phyloP scores from a whole-genome alignment of 2,797 vertebrate species.

The Lutjanus argentimaculatus region DNA sequence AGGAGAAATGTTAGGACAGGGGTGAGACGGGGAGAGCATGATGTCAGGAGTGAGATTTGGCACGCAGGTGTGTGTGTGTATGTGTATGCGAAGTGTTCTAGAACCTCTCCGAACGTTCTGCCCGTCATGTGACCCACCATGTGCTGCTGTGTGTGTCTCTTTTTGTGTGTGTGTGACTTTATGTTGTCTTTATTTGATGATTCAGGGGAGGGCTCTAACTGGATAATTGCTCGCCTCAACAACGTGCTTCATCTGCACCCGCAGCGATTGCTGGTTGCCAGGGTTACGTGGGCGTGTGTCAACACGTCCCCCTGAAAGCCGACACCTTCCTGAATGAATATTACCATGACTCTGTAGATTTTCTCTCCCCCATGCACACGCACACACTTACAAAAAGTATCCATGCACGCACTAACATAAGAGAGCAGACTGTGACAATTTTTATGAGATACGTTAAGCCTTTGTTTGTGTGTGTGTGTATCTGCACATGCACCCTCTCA shows the following conservation, averaged over 20 bases:
- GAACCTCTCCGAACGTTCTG: slow-evolving; percentile 30
- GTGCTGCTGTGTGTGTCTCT: slow-evolving; percentile 18
- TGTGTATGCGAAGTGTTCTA: slow-evolving; percentile 35
- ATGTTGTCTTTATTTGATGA: slow-evolving; percentile 68
- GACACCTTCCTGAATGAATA: slow-evolving; percentile 82
- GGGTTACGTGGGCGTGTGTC: slow-evolving; percentile 84
- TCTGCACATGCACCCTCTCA: slow-evolving; percentile 2
- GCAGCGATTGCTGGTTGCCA: slow-evolving; percentile 80
- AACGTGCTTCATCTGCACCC: slow-evolving; percentile 80
- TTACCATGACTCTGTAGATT: slow-evolving; percentile 74
- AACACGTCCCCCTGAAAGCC: slow-evolving; percentile 77
- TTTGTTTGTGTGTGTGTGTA: slow-evolving; percentile 16
- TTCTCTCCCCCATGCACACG: slow-evolving; percentile 20
- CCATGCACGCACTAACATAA: slow-evolving; percentile 13
- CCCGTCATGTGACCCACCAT: slow-evolving; percentile 31
- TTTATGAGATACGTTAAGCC: slow-evolving; percentile 10
- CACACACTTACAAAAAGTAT: slow-evolving; percentile 9
- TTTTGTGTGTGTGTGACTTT: slow-evolving; percentile 47
- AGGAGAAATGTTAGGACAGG: slow-evolving; percentile 16
- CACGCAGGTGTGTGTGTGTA: slow-evolving; percentile 8
- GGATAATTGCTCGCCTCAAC: slow-evolving; percentile 84
- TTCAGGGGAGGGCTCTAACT: slow-evolving; percentile 82
- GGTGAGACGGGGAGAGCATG: slow-evolving; percentile 17
- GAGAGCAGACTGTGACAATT: slow-evolving; percentile 45
- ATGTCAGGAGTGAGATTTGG: slow-evolving; percentile 32